Evolutionary conservation across 2,888 invertebrate genomes (phyloP).

Genomic region (Abscondita cerata): DNA sequence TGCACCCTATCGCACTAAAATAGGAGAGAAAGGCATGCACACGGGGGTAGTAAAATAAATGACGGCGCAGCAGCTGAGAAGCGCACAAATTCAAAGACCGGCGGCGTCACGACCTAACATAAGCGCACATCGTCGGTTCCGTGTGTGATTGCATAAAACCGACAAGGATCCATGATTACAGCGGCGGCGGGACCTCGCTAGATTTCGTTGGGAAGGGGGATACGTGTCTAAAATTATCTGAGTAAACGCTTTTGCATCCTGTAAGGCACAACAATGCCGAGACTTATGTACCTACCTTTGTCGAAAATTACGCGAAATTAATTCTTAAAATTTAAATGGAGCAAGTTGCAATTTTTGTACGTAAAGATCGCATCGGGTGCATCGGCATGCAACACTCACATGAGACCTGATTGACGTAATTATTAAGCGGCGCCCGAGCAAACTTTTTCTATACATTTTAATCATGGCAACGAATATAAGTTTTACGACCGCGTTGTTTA

Average conservation of each 20-base stretch:
- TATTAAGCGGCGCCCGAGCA: too few species aligned
- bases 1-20: constrained; percentile 23
- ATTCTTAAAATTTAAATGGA: too few species aligned
- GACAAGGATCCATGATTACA: constrained; percentile 22
- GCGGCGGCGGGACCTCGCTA: constrained; percentile 21
- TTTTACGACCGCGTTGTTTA: too few species aligned
- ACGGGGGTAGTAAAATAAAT: constrained; percentile 9
- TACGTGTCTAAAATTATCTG: constrained; percentile 20
- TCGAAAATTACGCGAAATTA: too few species aligned
- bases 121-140: constrained; percentile 37
- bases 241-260: background rate
- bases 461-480: too few species aligned
- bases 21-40: constrained; percentile 25
- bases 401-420: too few species aligned
- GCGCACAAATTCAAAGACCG: constrained; percentile 32
- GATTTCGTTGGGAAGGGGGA: constrained; percentile 10
- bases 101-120: constrained; percentile 46
- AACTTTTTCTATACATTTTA: too few species aligned
- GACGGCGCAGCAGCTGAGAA: constrained; percentile 33
- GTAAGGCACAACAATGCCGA: background rate
- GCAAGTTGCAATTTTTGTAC: too few species aligned
- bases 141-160: constrained; percentile 35
- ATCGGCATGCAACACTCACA: too few species aligned
- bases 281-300: too few species aligned
- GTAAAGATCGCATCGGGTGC: too few species aligned